A percentile compares a stretch with the other conserved stretches of the same genome.
Conservation (phyloP, 1,140 invertebrate species). For the Mylabris phalerata region DNA sequence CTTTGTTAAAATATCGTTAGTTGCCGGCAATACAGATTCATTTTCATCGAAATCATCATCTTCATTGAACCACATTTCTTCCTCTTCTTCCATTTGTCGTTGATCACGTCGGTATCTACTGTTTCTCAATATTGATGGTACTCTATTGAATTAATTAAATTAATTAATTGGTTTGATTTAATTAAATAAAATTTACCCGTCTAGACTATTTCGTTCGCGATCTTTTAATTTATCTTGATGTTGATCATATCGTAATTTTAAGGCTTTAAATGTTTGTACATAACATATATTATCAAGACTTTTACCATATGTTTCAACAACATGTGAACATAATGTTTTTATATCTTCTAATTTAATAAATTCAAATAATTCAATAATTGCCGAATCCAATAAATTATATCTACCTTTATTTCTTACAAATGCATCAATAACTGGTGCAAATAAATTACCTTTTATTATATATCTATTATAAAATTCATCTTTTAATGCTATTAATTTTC, state of each 20-base stretch:
- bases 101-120: constrained; percentile 84
- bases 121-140: constrained; percentile 71
- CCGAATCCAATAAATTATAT: constrained; percentile 98
- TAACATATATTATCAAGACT: constrained; percentile 90
- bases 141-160: constrained; percentile 33
- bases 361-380: constrained; percentile 98
- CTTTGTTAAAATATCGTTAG: constrained; percentile 39
- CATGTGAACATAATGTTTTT: constrained; percentile 87
- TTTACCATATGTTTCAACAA: constrained; percentile 93
- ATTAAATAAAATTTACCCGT: constrained; percentile 49
- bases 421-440: constrained; percentile 92
- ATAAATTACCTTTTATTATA: constrained; percentile 92
- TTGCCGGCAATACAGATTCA: constrained; percentile 48
- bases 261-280: constrained; percentile 92
- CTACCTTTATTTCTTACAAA: constrained; percentile 91
- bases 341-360: constrained; percentile 97
- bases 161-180: neutral
- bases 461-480: constrained; percentile 97
- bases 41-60: constrained; percentile 92
- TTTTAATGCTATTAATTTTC: constrained; percentile 94
- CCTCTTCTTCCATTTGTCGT: constrained; percentile 90
- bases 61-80: constrained; percentile 98
- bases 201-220: constrained; percentile 66
- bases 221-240: constrained; percentile 87
- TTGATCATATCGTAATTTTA: constrained; percentile 89